phyloP scores from a whole-genome alignment of 2,113 vertebrate species.

The Scortum barcoo region DNA sequence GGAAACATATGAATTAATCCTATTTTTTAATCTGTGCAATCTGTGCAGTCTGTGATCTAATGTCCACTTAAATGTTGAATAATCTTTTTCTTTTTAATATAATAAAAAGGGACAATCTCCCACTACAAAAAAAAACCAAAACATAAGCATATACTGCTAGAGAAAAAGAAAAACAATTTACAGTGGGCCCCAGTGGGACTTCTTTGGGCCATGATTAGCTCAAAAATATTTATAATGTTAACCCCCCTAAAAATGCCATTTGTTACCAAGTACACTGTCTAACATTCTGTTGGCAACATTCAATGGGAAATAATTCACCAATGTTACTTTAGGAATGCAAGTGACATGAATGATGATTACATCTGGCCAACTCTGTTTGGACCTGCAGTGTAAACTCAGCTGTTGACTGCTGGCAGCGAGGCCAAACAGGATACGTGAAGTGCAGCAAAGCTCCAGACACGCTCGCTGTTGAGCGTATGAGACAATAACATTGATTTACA shows the following conservation, averaged over 20 bases:
- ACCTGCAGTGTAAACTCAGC: slow-evolving; percentile 32
- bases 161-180: neutral
- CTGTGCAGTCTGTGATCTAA: neutral
- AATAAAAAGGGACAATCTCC: neutral
- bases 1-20: neutral
- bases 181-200: slow-evolving; percentile 10
- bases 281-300: slow-evolving; percentile 30
- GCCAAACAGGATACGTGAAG: slow-evolving; percentile 14
- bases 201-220: slow-evolving; percentile 1
- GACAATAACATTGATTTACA: slow-evolving; percentile 33
- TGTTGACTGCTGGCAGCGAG: neutral
- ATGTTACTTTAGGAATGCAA: slow-evolving; percentile 19
- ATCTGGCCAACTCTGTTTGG: slow-evolving; percentile 10
- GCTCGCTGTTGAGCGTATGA: neutral
- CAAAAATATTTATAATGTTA: slow-evolving; percentile 37
- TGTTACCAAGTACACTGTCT: slow-evolving; percentile 7
- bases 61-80: neutral
- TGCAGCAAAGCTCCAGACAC: slow-evolving; percentile 10
- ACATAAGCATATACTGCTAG: neutral
- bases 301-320: slow-evolving; percentile 41
- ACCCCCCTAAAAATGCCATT: neutral
- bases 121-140: neutral
- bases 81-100: neutral
- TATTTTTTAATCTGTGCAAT: neutral
- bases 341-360: slow-evolving; percentile 27